A percentile compares a stretch with the other conserved stretches of the same genome.
These are phyloP conservation scores for Argynnis bischoffii DNA, from an alignment of 2,888 invertebrate species.

Conservation along the genomic window DNA sequence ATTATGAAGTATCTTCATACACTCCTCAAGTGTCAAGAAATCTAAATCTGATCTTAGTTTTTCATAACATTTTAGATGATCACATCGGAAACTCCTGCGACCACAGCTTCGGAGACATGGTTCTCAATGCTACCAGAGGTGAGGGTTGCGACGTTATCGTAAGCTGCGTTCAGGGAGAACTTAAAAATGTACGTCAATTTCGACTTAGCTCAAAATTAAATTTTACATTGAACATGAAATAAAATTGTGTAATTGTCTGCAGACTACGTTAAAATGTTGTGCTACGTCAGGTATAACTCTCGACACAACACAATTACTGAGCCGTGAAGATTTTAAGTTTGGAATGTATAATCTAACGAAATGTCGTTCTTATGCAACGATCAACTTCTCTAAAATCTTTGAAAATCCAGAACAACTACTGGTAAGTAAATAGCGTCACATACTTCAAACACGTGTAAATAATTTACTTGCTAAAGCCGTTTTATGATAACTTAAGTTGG, in stretches of 20 bases:
- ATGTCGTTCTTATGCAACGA: conserved; percentile 39
- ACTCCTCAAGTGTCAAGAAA: no score
- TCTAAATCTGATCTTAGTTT: no score
- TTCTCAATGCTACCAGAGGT: conserved; percentile 44
- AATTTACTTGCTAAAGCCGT: no score
- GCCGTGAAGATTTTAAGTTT: conserved; percentile 46
- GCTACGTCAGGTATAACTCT: conserved; percentile 42
- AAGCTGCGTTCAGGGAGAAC: conserved; percentile 48
- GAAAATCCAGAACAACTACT: conserved; percentile 6
- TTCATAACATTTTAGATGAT: conserved; percentile 46
- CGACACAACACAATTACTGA: conserved; percentile 48
- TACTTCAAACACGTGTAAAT: no score
- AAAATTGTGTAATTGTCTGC: conserved; percentile 30
- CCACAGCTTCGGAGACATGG: conserved; percentile 47
- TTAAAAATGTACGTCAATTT: conserved; percentile 56
- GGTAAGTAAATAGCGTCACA: conserved; percentile 7
- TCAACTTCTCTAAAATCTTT: conserved; percentile 28
- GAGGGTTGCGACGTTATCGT: conserved; percentile 54
- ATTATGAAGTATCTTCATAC: conserved; percentile 20
- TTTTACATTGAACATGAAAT: not conserved
- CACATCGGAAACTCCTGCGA: conserved; percentile 61
- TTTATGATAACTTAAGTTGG: no score
- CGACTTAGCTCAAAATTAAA: not conserved
- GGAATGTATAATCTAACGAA: conserved; percentile 46
- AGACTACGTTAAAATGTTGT: conserved; percentile 48